Base-by-base conservation (phyloP, 2,113 vertebrate species). In the Scopus umbretta region DNA sequence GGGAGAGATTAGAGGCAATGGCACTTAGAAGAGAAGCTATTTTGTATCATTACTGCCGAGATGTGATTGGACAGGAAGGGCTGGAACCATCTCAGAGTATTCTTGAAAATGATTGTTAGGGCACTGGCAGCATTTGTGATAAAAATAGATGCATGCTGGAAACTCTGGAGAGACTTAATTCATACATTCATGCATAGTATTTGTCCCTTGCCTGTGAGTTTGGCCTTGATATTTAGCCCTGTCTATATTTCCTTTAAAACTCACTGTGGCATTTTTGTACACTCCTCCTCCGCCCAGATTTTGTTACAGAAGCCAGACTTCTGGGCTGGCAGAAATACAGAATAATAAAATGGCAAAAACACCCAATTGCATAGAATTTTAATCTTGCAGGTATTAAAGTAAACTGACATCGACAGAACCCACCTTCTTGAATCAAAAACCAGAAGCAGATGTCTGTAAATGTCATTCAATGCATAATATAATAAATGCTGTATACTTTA, bases 391-490 rank as follows among this genome's bases (percentile, higher is more conserved):
- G 49, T 86, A 68, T 79, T 78, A 74, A 82, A 75, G 43, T 81
- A 79, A 93, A 92, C 27, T 88, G 63, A 78, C 13, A 45, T 21
- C 86, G 80, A 79, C 23, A 71, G 32, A 92, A 78, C 8, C 5
- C 32, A 74, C 63, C 45, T 90, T 90, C 42, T 36, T 88, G 56
- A 95, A 79, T 92, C 47, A 86, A 95, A 94, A 91, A 50, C 36
- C 32, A 36, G 55, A 93, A 91, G 45, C 80, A 95, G 52, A 52
- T 93, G 43, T 81, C 83, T 75, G 55, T 81, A 93, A 90, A 97
- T 93, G 70, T 47, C 56, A 73, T 92, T 92, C 81, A 82, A 26
- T 78, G 26, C 62, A 76, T 92, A 88, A 63, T 68, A 76, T 34
- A 92, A 75, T 71, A 95, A 76, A 53, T 86, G 50, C 3, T 7